Evolutionary conservation across 2,113 vertebrate genomes (phyloP).

Genomic region (Tachysurus vachellii): DNA sequence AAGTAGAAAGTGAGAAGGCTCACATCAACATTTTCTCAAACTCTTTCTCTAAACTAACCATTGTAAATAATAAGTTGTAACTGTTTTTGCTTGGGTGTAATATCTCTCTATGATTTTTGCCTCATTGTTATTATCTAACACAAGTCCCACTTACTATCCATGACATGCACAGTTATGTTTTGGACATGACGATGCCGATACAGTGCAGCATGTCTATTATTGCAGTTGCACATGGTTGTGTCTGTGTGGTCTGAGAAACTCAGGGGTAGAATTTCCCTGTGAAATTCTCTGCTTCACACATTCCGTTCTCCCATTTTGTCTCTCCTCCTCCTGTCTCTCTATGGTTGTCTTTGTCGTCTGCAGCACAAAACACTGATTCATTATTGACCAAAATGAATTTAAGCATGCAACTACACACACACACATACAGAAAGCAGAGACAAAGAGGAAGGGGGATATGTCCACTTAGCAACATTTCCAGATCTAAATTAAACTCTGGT

Average conservation of each 20-base stretch:
- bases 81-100: not conserved
- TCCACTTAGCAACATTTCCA: slow-evolving; percentile 39
- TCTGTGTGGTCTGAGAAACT: slow-evolving; percentile 43
- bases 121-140: not conserved
- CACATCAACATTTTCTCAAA: not conserved
- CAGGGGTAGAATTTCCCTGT: slow-evolving; percentile 70
- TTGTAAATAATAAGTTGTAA: not conserved
- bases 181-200: slow-evolving; percentile 7
- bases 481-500: slow-evolving; percentile 51
- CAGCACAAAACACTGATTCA: slow-evolving; percentile 76
- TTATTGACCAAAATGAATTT: slow-evolving; percentile 67
- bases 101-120: not conserved
- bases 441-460: slow-evolving; percentile 32
- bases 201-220: not conserved
- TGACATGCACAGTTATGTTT: not conserved
- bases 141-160: not conserved
- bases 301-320: slow-evolving; percentile 66
- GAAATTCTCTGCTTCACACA: slow-evolving; percentile 69
- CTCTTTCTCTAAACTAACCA: not conserved
- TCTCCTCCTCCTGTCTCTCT: slow-evolving; percentile 62
- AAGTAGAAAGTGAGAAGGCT: too few relatives aligned
- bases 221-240: slow-evolving; percentile 20
- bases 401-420: slow-evolving; percentile 60
- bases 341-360: slow-evolving; percentile 73
- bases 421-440: slow-evolving; percentile 35